A percentile compares a stretch with the other conserved stretches of the same genome.
Conservation (phyloP, 2,888 invertebrate species). For the Emmelina monodactyla region DNA sequence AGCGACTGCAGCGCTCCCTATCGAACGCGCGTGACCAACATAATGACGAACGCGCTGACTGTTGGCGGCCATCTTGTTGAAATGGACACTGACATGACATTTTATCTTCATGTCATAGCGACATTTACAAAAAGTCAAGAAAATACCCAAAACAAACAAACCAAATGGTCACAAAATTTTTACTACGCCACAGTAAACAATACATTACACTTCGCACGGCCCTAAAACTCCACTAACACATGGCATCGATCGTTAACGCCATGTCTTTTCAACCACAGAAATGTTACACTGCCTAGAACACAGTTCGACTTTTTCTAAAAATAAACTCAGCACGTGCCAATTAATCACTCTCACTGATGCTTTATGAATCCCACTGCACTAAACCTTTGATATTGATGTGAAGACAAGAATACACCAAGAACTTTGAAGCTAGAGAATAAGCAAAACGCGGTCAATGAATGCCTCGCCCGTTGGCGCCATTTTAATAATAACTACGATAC, state of each 20-base stretch:
- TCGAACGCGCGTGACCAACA: constrained; percentile 40
- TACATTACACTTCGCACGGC: too few species aligned
- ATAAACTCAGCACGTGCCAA: constrained; percentile 52
- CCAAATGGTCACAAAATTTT: too few species aligned
- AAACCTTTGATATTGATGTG: too few species aligned
- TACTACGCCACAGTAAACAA: too few species aligned
- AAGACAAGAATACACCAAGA: too few species aligned
- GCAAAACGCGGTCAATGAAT: too few species aligned
- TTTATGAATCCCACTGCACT: not conserved
- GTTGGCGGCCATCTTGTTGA: constrained; percentile 41
- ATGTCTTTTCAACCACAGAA: too few species aligned
- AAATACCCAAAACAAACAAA: constrained; percentile 54
- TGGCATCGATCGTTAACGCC: too few species aligned
- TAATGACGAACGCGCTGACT: constrained; percentile 12
- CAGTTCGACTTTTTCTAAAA: too few species aligned
- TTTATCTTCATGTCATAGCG: constrained; percentile 35
- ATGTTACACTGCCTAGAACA: too few species aligned
- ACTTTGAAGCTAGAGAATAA: too few species aligned
- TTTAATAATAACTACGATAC: constrained; percentile 42
- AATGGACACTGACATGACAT: constrained; percentile 1
- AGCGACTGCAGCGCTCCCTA: constrained; percentile 35
- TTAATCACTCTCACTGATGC: constrained; percentile 11
- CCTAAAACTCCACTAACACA: too few species aligned
- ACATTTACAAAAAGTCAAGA: constrained; percentile 51
- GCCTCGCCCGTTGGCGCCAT: constrained; percentile 56